Evolutionary conservation across 2,113 vertebrate species (phyloP), one percentile per base, ranked within the genome.

Genomic region (Sorex fumeus): DNA sequence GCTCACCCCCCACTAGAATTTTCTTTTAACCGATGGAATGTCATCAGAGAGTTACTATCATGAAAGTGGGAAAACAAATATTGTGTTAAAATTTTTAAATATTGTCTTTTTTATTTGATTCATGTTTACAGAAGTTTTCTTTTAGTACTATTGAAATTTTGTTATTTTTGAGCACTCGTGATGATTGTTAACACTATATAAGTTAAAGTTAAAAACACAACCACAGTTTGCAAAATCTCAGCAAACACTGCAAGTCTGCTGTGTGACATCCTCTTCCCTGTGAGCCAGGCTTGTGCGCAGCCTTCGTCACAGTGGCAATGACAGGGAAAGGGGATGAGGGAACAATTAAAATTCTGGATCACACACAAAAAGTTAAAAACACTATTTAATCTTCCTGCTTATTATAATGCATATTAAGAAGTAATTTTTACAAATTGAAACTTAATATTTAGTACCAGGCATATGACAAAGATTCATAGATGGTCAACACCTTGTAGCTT

Each of bases 1-100:
- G 6, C 57, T 19, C 21, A 19, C 57, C 19, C 57, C 19, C 57
- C 57, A 21, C 57, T 60, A 60, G 57, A 8, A 50, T 77, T 79
- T 95, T 74, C 43, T 88, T 12, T 92, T 86, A 62, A 80, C 47
- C 6, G 84, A 27, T 69, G 62, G 36, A 64, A 27, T 62, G 80
- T 91, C 57, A 81, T 11, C 32, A 84, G 84, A 84, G 84, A 91
- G 84, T 43, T 71, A 83, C 15, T 3, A 43, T 18, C 1, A 19
- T 40, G 71, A 95, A 93, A 86, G 76, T 85, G 85, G 96, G 78
- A 80, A 92, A 78, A 91, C 13, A 89, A 36, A 62, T 7, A 18
- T 76, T 64, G 19, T 32, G 71, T 64, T 64, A 64, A 64, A 28
- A 28, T 8, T 83, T 95, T 81, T 85, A 66, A 67, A 84, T 85